phyloP scores from a whole-genome alignment of 2,797 vertebrate genomes.

The Urocyon cinereoargenteus region DNA sequence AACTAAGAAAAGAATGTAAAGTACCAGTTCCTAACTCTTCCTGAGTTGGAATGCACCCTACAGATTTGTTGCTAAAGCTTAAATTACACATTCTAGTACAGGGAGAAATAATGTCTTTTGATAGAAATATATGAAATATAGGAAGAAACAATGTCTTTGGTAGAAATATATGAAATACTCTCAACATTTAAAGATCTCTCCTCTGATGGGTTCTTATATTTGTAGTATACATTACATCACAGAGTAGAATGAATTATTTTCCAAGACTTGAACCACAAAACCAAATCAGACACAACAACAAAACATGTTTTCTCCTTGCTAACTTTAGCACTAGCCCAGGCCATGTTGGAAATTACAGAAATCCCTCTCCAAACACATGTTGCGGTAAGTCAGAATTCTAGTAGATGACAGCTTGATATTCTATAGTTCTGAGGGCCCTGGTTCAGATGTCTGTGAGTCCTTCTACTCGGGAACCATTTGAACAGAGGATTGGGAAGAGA shows the following conservation, averaged over 20 bases:
- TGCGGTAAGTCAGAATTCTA: neutral
- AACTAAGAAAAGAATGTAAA: neutral
- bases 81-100: neutral
- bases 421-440: neutral
- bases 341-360: neutral
- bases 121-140: neutral
- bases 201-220: neutral
- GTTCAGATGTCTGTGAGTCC: neutral
- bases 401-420: neutral
- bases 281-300: neutral
- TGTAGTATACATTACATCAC: neutral
- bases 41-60: neutral
- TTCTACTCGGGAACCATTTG: neutral
- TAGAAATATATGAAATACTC: neutral
- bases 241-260: slow-evolving; percentile 15
- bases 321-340: neutral
- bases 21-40: neutral
- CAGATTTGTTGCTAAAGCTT: neutral
- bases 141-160: neutral
- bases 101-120: neutral
- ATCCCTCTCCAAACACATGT: neutral
- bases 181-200: neutral
- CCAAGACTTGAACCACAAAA: slow-evolving; percentile 12
- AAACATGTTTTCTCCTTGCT: neutral
- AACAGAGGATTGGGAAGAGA: neutral